Evolutionary conservation across 2,888 invertebrate species (phyloP), one percentile per base, ranked within the genome.

Genomic region (Apodemia hepburni): DNA sequence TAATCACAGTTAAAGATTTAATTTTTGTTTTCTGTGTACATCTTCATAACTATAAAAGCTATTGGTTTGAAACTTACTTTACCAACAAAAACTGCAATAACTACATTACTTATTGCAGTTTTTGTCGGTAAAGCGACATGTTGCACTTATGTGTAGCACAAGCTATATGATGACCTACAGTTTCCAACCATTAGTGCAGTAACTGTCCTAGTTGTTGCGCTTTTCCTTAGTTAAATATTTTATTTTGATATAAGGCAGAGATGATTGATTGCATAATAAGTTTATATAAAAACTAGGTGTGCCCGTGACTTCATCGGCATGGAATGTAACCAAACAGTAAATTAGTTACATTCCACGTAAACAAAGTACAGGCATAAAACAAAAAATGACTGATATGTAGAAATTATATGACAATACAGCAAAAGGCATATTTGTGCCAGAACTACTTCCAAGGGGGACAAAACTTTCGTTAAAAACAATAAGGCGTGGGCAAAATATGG

Each of bases 11-110:
- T 45, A 27, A 59, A 45, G 27, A 42, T 45, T 59, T 42, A 42
- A 15, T 59, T 62, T 59, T 59, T 62, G 59, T 62, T 62, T 59
- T 62, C 33, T 49, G 62, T 62, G 62, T 62, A 51, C 54, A 62
- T 62, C 62, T 62, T 62, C 42, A 22, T 54, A 54, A 62, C 59
- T 59, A 59, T 59, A 18, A 35, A 62, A 62, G 59, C 59, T 59
- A 62, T 62, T n/a, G 27, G 9, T 33, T 60, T 63, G 38, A 60
- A 63, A 60, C 67, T 68, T 59, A n/a, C n/a, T n/a, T 63, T 59
- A 61, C 63, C 35, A 58, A 27, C 64, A 33, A 58, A 49, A 62
- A 57, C 61, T 61, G 58, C 33, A 61, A 62, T 59, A 62, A 62
- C 62, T 59, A 59, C 51, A 33, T 51, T 59, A 59, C 59, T 54